Conservation (phyloP, 2,797 vertebrate genomes). For the Crypturellus tataupa region DNA sequence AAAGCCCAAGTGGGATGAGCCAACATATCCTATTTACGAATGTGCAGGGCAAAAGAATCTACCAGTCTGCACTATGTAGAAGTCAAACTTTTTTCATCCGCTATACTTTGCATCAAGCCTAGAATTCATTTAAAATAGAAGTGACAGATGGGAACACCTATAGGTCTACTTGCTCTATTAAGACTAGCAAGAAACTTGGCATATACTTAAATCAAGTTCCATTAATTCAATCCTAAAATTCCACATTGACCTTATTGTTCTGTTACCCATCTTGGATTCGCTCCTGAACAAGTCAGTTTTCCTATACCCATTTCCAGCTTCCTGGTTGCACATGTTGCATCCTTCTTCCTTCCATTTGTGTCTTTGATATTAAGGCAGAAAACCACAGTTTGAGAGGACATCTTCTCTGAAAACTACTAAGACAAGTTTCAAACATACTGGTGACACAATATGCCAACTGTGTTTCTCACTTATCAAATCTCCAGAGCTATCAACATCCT, state of each 20-base stretch:
- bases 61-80: background rate
- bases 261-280: background rate
- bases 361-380: background rate
- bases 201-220: no score
- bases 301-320: background rate
- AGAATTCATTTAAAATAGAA: no score
- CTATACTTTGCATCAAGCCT: no score
- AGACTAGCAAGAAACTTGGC: no score
- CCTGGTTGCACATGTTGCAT: background rate
- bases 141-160: no score
- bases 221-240: background rate
- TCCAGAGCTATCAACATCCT: background rate
- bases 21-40: background rate
- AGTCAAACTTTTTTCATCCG: no score
- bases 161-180: no score
- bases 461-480: background rate
- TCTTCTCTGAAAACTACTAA: background rate
- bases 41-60: background rate
- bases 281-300: background rate
- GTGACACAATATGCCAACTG: background rate
- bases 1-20: background rate
- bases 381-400: background rate
- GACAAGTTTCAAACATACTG: background rate
- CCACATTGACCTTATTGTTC: background rate
- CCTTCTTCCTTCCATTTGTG: background rate